Conservation (phyloP, 2,888 invertebrate species). For the Drosophila percnosoma region DNA sequence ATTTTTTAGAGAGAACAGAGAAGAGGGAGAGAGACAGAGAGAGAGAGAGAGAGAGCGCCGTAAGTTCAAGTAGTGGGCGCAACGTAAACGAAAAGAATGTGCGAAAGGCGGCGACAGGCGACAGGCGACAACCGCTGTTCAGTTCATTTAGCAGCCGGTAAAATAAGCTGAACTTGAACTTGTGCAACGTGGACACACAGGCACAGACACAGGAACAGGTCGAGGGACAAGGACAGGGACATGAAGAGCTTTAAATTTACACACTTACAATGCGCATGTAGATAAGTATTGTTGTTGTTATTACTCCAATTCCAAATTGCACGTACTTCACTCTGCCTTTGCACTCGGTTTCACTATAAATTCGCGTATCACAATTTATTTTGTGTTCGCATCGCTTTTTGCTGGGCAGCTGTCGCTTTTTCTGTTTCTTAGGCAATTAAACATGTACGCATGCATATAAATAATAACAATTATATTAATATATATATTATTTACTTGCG, state of each 20-base stretch:
- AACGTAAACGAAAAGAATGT: constrained; percentile 19
- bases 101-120: constrained; percentile 7
- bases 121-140: constrained; percentile 28
- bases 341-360: constrained; percentile 20
- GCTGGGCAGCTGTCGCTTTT: constrained; percentile 17
- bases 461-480: constrained; percentile 34
- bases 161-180: constrained; percentile 62
- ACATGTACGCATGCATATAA: constrained; percentile 26
- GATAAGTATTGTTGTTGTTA: constrained; percentile 13
- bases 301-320: constrained; percentile 58
- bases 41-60: constrained; percentile 27
- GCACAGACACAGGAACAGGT: background rate
- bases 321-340: constrained; percentile 50
- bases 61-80: constrained; percentile 63
- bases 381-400: constrained; percentile 27
- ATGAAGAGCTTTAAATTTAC: background rate
- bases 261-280: constrained; percentile 28
- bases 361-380: constrained; percentile 66
- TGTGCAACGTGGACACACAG: constrained; percentile 42
- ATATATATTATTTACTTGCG: constrained; percentile 52
- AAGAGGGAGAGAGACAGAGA: constrained; percentile 11
- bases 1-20: background rate
- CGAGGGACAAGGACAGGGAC: constrained; percentile 1
- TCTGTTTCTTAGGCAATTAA: constrained; percentile 55
- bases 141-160: constrained; percentile 46